Conservation (phyloP, 2,797 vertebrate genomes). For the Poeciliopsis turneri region DNA sequence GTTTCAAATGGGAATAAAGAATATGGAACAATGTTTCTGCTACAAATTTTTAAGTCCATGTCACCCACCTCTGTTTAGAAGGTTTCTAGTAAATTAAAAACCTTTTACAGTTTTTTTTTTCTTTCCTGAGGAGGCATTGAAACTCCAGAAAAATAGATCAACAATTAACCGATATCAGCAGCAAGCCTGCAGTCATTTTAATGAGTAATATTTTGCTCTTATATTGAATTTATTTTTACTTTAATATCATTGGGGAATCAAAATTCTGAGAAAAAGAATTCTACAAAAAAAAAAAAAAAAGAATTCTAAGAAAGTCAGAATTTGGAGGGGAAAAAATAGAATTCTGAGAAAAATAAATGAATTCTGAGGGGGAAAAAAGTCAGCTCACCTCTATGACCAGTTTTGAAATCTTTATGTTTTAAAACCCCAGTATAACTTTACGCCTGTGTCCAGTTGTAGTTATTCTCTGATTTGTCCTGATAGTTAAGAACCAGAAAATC, state of each 20-base stretch:
- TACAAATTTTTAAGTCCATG: too few relatives aligned
- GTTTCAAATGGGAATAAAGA: too few relatives aligned
- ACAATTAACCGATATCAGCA: background rate
- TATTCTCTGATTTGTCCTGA: background rate
- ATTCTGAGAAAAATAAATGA: too few relatives aligned
- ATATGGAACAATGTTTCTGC: too few relatives aligned
- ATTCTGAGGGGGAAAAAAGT: too few relatives aligned
- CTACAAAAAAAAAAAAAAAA: too few relatives aligned
- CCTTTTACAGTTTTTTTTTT: background rate
- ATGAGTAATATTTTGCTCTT: background rate
- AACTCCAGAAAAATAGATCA: background rate
- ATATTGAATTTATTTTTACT: too few relatives aligned
- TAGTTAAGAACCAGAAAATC: background rate
- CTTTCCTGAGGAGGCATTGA: background rate
- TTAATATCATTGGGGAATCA: too few relatives aligned
- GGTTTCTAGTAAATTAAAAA: background rate
- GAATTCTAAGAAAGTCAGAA: too few relatives aligned
- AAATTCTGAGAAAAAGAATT: too few relatives aligned
- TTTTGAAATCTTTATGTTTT: background rate
- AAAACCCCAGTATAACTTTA: background rate
- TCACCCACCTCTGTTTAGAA: background rate
- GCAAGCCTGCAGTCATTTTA: background rate
- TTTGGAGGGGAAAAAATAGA: too few relatives aligned
- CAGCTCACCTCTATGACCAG: background rate
- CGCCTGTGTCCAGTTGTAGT: background rate